phyloP scores from a whole-genome alignment of 2,797 vertebrate species.

The Periophthalmus magnuspinnatus region DNA sequence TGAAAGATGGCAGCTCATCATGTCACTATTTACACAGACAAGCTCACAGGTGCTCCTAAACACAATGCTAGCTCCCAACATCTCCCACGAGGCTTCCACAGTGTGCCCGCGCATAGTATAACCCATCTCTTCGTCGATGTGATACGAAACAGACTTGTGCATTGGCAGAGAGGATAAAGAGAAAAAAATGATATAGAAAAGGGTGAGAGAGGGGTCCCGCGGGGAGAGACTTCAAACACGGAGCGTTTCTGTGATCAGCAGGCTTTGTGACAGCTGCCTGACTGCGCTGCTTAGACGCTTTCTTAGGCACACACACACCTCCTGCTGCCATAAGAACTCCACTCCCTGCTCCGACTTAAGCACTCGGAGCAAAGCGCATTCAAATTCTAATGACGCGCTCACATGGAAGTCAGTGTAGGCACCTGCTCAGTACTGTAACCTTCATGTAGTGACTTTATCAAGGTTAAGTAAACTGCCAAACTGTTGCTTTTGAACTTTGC shows the following conservation, averaged over 20 bases:
- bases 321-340: conserved; percentile 46
- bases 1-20: conserved; percentile 68
- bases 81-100: conserved; percentile 43
- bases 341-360: conserved; percentile 49
- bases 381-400: conserved; percentile 62
- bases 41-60: conserved; percentile 46
- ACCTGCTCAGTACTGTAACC: conserved; percentile 40
- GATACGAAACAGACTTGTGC: conserved; percentile 31
- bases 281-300: conserved; percentile 71
- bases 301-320: conserved; percentile 39
- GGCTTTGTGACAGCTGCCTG: conserved; percentile 77
- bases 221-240: conserved; percentile 80
- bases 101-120: conserved; percentile 30
- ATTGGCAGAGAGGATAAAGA: conserved; percentile 54
- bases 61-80: conserved; percentile 45
- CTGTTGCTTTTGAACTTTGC: conserved; percentile 40
- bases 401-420: conserved; percentile 43
- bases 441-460: conserved; percentile 36
- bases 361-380: conserved; percentile 62
- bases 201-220: conserved; percentile 41
- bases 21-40: conserved; percentile 68
- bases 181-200: conserved; percentile 45
- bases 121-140: conserved; percentile 29
- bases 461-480: conserved; percentile 29
- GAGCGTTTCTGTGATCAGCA: conserved; percentile 78